Conservation (phyloP, 2,888 invertebrate species). For the Parnassius mnemosyne region DNA sequence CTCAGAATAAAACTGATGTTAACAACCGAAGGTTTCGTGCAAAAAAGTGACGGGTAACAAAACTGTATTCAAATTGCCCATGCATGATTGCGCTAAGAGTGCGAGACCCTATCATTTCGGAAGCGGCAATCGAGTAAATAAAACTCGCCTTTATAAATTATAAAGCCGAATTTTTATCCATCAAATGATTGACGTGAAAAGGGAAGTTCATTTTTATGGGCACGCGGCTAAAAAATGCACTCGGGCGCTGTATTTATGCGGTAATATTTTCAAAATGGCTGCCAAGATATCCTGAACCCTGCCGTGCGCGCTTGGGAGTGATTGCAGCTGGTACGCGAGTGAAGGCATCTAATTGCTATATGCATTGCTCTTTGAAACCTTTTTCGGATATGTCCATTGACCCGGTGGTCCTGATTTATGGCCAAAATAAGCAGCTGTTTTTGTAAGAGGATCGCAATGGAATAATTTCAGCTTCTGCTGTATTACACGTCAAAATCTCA, state of each 20-base stretch:
- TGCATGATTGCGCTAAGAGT: conserved; percentile 54
- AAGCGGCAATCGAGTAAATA: conserved; percentile 53
- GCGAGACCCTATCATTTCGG: conserved; percentile 60
- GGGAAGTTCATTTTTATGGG: conserved; percentile 36
- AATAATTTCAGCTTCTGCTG: conserved; percentile 23
- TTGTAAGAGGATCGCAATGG: conserved; percentile 18
- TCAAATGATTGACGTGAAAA: conserved; percentile 37
- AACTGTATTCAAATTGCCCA: conserved; percentile 57
- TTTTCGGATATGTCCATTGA: conserved; percentile 33
- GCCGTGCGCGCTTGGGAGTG: conserved; percentile 44
- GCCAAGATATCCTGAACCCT: conserved; percentile 45
- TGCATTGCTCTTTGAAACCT: conserved; percentile 47
- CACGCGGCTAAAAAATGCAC: conserved; percentile 31
- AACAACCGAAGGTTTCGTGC: conserved; percentile 47
- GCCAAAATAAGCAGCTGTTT: conserved; percentile 41
- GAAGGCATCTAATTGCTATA: conserved; percentile 54
- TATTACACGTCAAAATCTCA: conserved; percentile 21
- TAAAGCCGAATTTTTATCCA: conserved; percentile 48
- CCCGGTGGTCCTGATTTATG: conserved; percentile 54
- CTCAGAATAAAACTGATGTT: conserved; percentile 45
- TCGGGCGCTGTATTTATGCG: conserved; percentile 36
- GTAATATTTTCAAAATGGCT: conserved; percentile 50
- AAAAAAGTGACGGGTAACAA: conserved; percentile 42
- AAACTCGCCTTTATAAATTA: conserved; percentile 46
- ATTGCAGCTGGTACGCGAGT: conserved; percentile 42